Percentiles rank a stretch among this genome's conserved stretches.
These are phyloP conservation scores for Drosophila seclusa DNA, from an alignment of 2,888 invertebrate genomes.

Conservation along the genomic window DNA sequence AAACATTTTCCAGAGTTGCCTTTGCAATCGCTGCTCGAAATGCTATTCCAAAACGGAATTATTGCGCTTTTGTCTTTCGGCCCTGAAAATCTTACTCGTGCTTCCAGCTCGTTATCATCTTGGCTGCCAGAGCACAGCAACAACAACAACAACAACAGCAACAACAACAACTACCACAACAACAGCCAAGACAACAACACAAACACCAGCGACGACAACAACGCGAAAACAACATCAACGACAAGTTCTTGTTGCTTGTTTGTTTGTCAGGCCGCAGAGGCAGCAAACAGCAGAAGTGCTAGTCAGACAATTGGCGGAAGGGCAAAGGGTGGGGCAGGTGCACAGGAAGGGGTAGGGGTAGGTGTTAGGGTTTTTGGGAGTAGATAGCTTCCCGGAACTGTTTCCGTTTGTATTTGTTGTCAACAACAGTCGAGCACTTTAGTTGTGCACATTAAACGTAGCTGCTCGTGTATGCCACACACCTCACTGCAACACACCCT, in stretches of 20 bases:
- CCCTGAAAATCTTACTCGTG: conserved; percentile 41
- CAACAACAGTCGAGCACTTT: conserved; percentile 58
- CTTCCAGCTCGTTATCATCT: conserved; percentile 58
- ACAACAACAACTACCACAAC: neutral
- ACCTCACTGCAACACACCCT: neutral
- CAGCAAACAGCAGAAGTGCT: conserved; percentile 45
- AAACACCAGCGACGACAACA: conserved; percentile 1
- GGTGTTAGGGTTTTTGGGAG: neutral
- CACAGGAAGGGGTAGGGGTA: neutral
- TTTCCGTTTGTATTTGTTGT: conserved; percentile 55
- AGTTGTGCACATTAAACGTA: conserved; percentile 57
- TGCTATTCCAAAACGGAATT: conserved; percentile 9
- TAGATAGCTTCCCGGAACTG: conserved; percentile 14
- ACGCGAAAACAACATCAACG: conserved; percentile 3
- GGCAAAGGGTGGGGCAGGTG: neutral
- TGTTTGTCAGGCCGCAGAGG: conserved; percentile 57
- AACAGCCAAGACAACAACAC: neutral
- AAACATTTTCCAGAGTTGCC: conserved; percentile 9
- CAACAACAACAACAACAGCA: neutral
- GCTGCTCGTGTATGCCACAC: conserved; percentile 9
- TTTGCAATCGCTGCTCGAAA: conserved; percentile 6
- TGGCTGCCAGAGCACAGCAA: conserved; percentile 25
- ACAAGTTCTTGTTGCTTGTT: conserved; percentile 57
- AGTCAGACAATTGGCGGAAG: conserved; percentile 29
- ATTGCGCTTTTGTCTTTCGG: conserved; percentile 57